Conservation (phyloP, 1,140 invertebrate species). For the Pogonomyrmex californicus region DNA sequence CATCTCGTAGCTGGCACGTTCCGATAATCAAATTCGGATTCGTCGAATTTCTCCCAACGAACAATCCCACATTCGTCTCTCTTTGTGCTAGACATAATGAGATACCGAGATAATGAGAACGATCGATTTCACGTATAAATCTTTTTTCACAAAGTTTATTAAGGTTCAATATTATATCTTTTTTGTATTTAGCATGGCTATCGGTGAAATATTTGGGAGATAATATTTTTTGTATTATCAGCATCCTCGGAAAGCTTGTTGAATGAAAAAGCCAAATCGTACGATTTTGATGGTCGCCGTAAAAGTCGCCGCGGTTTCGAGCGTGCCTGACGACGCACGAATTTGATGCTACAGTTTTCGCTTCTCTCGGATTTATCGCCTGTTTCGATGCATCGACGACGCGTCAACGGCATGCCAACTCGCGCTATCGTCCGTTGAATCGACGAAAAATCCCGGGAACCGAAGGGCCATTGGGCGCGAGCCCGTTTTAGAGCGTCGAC, state of each 20-base stretch:
- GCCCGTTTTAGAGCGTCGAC: constrained; percentile 49
- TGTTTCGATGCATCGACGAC: constrained; percentile 73
- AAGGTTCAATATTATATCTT: background rate
- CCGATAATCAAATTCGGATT: constrained; percentile 35
- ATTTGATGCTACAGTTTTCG: constrained; percentile 54
- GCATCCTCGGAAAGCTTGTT: constrained; percentile 10
- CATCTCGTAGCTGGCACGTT: constrained; percentile 13
- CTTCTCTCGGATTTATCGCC: constrained; percentile 65
- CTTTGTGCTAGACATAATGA: background rate
- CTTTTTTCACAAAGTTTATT: background rate
- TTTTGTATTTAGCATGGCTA: background rate
- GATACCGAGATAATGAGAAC: background rate
- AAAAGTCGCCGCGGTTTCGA: constrained; percentile 45
- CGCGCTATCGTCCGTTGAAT: constrained; percentile 63
- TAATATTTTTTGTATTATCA: background rate
- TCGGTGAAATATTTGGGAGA: background rate
- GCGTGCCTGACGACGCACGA: background rate
- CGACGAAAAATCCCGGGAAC: constrained; percentile 51
- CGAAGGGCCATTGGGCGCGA: constrained; percentile 59
- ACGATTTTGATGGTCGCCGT: constrained; percentile 35
- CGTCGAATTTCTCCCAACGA: constrained; percentile 16
- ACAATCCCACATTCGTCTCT: background rate
- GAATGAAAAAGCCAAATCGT: constrained; percentile 12
- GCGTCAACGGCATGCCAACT: constrained; percentile 64
- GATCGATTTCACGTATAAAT: background rate